A percentile compares a stretch with the other conserved stretches of the same genome.
phyloP scores from a whole-genome alignment of 2,113 vertebrate species.

The Tympanuchus pallidicinctus region DNA sequence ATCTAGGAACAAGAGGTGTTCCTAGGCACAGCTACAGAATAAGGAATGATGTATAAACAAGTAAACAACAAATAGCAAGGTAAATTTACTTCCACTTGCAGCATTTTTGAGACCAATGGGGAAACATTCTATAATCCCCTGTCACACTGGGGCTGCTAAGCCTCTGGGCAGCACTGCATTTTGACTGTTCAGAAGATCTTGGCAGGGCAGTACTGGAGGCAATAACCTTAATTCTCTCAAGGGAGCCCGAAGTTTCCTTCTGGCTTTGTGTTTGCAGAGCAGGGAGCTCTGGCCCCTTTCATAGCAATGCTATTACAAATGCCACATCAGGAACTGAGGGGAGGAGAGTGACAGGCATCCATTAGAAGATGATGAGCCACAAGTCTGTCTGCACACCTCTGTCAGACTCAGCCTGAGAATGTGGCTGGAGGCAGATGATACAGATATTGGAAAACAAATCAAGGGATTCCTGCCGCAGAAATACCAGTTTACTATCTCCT shows the following conservation, averaged over 20 bases:
- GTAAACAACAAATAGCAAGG: background rate
- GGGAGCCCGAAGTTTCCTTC: background rate
- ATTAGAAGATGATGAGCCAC: background rate
- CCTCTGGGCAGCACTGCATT: background rate
- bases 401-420: background rate
- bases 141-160: background rate
- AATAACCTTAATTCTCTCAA: background rate
- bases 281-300: background rate
- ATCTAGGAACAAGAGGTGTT: background rate
- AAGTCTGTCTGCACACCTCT: background rate
- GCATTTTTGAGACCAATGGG: background rate
- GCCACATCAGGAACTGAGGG: background rate
- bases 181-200: background rate
- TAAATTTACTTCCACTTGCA: background rate
- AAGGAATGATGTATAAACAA: background rate
- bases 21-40: background rate
- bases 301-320: background rate
- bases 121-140: background rate
- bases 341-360: background rate
- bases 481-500: background rate
- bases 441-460: background rate
- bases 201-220: accelerated
- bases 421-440: background rate
- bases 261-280: background rate
- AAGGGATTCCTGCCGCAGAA: background rate